These are phyloP conservation scores for Adelosebastes latens DNA, from an alignment of 2,797 vertebrate species.

Conservation along the genomic window DNA sequence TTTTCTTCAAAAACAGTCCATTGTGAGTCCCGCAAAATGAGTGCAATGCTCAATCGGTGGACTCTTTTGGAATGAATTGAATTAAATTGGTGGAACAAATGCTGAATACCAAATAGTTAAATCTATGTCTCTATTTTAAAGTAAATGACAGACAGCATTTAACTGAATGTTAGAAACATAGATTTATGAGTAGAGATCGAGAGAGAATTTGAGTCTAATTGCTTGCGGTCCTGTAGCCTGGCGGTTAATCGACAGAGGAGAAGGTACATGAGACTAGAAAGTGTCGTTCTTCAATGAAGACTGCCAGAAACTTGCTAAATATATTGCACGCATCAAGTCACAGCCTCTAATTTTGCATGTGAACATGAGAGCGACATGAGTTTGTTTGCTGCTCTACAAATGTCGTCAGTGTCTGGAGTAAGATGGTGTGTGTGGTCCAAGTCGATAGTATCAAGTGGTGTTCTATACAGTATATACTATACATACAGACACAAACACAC, in stretches of 20 bases:
- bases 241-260: background rate
- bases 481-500: background rate
- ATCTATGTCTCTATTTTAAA: background rate
- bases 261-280: background rate
- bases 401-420: conserved; percentile 11
- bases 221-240: background rate
- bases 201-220: background rate
- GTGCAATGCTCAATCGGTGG: no score
- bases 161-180: background rate
- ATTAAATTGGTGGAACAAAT: background rate
- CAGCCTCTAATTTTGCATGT: background rate
- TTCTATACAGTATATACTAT: conserved; percentile 45
- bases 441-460: conserved; percentile 51
- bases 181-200: background rate
- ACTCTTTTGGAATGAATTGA: background rate
- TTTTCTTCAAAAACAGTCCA: background rate
- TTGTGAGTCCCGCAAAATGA: background rate
- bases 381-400: background rate
- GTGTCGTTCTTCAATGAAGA: background rate
- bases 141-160: background rate
- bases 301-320: conserved; percentile 1
- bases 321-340: background rate
- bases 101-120: background rate
- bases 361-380: background rate
- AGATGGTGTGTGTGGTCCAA: conserved; percentile 50